These are phyloP conservation scores for Pseudotriccus pelzelni DNA, from an alignment of 2,797 vertebrate genomes.

Conservation along the genomic window DNA sequence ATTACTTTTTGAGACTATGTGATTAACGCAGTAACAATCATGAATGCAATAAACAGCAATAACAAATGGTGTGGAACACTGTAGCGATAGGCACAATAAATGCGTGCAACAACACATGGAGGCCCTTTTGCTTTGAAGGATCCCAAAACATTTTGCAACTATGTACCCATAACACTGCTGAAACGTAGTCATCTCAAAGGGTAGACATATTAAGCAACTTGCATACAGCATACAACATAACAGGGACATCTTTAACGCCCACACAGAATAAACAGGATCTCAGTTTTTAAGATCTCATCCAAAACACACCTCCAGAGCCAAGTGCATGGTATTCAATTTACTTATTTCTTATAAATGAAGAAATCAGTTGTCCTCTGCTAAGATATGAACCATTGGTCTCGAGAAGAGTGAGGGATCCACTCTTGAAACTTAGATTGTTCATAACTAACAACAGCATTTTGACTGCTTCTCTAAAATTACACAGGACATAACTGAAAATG, in stretches of 20 bases:
- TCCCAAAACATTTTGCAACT: background rate
- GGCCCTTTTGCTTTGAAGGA: background rate
- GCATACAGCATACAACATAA: background rate
- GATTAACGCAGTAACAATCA: background rate
- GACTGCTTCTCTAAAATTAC: constrained; percentile 8
- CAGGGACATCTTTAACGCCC: constrained; percentile 5
- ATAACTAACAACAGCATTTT: constrained; percentile 9
- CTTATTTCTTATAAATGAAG: background rate
- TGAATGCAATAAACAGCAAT: background rate
- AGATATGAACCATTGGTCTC: background rate
- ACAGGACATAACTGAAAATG: background rate
- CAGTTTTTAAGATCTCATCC: background rate
- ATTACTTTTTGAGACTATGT: background rate
- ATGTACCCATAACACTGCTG: background rate
- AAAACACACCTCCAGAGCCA: constrained; percentile 23
- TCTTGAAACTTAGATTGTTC: background rate
- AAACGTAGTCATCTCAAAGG: background rate
- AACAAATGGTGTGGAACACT: background rate
- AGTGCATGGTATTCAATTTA: background rate
- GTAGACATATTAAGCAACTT: background rate
- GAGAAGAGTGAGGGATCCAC: background rate
- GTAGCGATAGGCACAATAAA: background rate
- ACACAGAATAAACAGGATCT: constrained; percentile 25
- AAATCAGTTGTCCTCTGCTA: background rate
- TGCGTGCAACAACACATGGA: background rate